These are phyloP conservation scores for Subacronicta megacephala DNA, from an alignment of 2,888 invertebrate species.

Conservation along the genomic window DNA sequence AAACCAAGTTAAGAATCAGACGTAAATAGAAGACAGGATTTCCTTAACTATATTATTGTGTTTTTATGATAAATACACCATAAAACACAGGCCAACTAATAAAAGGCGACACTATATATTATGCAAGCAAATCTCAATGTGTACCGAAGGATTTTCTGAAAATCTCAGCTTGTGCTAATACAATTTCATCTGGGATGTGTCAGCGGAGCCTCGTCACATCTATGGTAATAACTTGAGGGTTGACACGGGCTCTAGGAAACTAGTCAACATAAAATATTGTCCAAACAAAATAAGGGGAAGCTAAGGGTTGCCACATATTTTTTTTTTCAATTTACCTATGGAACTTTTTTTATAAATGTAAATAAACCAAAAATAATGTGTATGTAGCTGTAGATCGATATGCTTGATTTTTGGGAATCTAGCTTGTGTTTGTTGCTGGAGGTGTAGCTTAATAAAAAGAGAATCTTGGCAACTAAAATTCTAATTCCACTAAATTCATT, in stretches of 20 bases:
- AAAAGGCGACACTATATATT: slow-evolving; percentile 54
- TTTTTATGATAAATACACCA: slow-evolving; percentile 36
- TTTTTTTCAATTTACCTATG: too few relatives aligned
- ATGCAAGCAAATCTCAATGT: slow-evolving; percentile 48
- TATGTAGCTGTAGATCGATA: too few relatives aligned
- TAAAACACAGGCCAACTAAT: slow-evolving; percentile 51
- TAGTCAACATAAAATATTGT: slow-evolving; percentile 26
- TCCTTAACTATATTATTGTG: slow-evolving; percentile 21
- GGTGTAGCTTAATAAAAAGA: too few relatives aligned
- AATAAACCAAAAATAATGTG: too few relatives aligned
- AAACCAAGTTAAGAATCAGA: slow-evolving; percentile 2
- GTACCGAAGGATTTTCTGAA: slow-evolving; percentile 56
- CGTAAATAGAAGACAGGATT: slow-evolving; percentile 6
- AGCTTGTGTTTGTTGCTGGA: too few relatives aligned
- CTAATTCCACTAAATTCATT: too few relatives aligned
- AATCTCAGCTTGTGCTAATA: slow-evolving; percentile 69
- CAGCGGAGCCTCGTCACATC: slow-evolving; percentile 61
- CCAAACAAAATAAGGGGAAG: slow-evolving; percentile 7
- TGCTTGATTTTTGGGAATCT: too few relatives aligned
- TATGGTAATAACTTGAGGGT: slow-evolving; percentile 65
- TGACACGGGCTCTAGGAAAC: slow-evolving; percentile 39
- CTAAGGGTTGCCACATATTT: not conserved
- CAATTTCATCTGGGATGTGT: slow-evolving; percentile 72
- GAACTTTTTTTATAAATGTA: too few relatives aligned
- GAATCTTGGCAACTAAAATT: too few relatives aligned